A percentile compares a stretch with the other conserved stretches of the same genome.
Evolutionary conservation across 2,113 vertebrate species (phyloP).

Genomic region (Dascyllus trimaculatus): DNA sequence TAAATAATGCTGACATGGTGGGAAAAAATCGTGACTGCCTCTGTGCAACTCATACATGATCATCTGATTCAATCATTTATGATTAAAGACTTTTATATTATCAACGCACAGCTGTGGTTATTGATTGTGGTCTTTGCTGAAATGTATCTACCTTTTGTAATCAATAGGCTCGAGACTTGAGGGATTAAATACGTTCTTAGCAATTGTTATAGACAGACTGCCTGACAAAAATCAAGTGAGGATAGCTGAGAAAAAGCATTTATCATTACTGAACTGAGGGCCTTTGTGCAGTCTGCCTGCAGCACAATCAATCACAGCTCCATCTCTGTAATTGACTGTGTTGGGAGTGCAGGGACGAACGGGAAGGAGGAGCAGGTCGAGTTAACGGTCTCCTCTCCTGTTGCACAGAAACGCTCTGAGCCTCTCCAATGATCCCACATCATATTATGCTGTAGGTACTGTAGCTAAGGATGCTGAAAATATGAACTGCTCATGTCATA

Average conservation of each 20-base stretch:
- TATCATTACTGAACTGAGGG: conserved; percentile 41
- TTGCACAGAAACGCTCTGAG: background rate
- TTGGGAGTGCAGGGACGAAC: conserved; percentile 23
- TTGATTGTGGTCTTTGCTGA: conserved; percentile 54
- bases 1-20: conserved; percentile 18
- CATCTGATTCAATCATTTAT: conserved; percentile 53
- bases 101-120: conserved; percentile 46
- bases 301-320: conserved; percentile 47
- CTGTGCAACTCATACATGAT: conserved; percentile 24
- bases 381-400: background rate
- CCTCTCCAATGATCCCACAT: conserved; percentile 14
- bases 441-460: background rate
- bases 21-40: background rate
- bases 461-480: background rate
- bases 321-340: conserved; percentile 51
- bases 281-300: conserved; percentile 28
- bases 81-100: conserved; percentile 73
- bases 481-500: background rate
- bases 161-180: conserved; percentile 32
- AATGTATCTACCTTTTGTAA: conserved; percentile 42
- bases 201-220: background rate
- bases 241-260: conserved; percentile 36
- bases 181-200: conserved; percentile 32
- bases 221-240: conserved; percentile 42
- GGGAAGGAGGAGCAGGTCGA: background rate